These are phyloP conservation scores for Myiopsitta monachus DNA, from an alignment of 2,113 vertebrate species.

Conservation along the genomic window DNA sequence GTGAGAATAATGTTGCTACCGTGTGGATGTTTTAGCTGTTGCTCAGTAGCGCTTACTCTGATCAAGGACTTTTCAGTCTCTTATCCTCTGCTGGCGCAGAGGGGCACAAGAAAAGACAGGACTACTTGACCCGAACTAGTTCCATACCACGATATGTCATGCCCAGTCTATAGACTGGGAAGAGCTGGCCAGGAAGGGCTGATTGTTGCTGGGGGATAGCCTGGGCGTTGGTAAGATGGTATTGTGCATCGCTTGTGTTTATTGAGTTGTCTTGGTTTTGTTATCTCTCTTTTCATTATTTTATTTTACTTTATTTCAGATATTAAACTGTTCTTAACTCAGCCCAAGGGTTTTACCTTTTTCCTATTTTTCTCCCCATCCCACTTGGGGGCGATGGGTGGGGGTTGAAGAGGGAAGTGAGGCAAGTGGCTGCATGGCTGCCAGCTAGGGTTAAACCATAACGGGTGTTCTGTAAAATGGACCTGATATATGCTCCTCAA, in stretches of 20 bases:
- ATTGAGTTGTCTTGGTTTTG: not conserved
- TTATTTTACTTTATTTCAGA: not conserved
- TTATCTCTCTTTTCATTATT: not conserved
- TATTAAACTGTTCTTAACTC: not conserved
- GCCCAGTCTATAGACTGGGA: not conserved
- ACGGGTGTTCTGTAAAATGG: not conserved
- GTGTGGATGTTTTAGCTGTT: not conserved
- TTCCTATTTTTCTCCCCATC: not conserved
- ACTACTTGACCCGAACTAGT: too few species aligned
- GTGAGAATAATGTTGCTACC: not conserved
- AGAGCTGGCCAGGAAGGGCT: not conserved
- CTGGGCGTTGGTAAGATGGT: not conserved
- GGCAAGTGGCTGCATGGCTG: not conserved
- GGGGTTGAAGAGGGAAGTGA: not conserved
- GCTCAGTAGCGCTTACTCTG: not conserved
- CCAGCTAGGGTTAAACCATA: not conserved
- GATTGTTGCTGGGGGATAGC: not conserved
- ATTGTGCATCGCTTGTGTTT: not conserved
- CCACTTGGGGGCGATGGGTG: too few species aligned
- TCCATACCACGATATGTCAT: not conserved
- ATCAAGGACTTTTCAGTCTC: not conserved
- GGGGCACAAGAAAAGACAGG: not conserved
- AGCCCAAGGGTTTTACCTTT: not conserved
- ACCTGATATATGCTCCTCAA: rapidly evolving
- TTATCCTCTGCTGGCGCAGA: not conserved